Base-by-base conservation (phyloP, 2,888 invertebrate species). In the Ligdia adustata region DNA sequence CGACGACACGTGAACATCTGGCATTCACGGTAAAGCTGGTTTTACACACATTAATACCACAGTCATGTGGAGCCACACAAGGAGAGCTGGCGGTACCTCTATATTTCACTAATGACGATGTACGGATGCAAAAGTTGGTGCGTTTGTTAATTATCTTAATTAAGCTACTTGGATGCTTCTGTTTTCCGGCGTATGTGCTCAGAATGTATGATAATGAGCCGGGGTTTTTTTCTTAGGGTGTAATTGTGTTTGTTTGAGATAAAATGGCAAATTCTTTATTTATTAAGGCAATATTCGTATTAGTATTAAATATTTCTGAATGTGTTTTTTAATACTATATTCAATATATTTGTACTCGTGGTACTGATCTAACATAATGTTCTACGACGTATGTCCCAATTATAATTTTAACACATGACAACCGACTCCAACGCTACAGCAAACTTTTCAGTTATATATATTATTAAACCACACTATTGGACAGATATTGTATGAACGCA, bases 1-100 rank as follows among this genome's bases (percentile, higher is more conserved):
- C 57, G 67, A 52, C 57, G 73, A 72, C 74, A 69, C 64, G 60
- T 66, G 68, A 55, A 35, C 69, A 64, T 62, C 64, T 69, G 65
- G 60, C 16, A 42, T 33, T 37, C 35, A 38, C 6, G 7, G 13
- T 41, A 16, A 35, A 22, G 28, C 44, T 24, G 29, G 40, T 44
- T 41, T 15, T 29, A 26, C 43, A 39, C 32, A 26, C 41, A 41
- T 33, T 45, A 41, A 33, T 22, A 28, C 31, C 11, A 11, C 11
- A 16, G 16, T 16, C 3, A 5, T 5, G 3, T 16, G 5, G 3
- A 31, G 16, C 29, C 18, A 18, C 40, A 9, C 34, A 22, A 12
- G 20, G 27, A 9, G 20, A 9, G 15, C 27, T 20, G 26, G 20
- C 22, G 15, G 9, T n/a, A 18, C 9, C 40, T 40, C 39, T 40